These are phyloP conservation scores for Fukomys damarensis DNA, from an alignment of 2,113 vertebrate genomes.

Conservation along the genomic window DNA sequence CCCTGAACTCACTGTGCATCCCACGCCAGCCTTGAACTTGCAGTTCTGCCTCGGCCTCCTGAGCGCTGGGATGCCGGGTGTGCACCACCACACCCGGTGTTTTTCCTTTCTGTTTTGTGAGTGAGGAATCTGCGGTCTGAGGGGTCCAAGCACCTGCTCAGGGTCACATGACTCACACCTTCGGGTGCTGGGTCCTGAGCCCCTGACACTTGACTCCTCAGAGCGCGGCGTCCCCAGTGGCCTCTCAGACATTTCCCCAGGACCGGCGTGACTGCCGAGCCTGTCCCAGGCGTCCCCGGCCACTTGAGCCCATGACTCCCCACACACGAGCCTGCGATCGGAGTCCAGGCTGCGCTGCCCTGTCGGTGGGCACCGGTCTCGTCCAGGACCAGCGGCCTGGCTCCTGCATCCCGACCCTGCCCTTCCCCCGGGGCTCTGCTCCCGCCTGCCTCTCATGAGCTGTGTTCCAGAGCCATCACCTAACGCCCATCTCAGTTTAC, in stretches of 20 bases:
- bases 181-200: neutral
- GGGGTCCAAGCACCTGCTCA: neutral
- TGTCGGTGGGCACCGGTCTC: neutral
- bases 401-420: neutral
- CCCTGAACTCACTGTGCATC: too few relatives aligned
- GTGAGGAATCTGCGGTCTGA: neutral
- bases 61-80: too few relatives aligned
- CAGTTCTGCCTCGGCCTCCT: neutral
- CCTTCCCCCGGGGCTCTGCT: neutral
- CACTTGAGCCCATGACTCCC: neutral
- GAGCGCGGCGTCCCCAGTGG: neutral
- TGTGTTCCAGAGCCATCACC: neutral
- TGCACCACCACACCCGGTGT: neutral
- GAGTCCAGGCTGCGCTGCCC: too few relatives aligned
- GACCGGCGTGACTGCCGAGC: neutral
- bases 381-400: rapidly evolving
- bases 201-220: neutral
- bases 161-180: neutral
- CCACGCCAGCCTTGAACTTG: neutral
- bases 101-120: neutral
- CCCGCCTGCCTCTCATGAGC: neutral
- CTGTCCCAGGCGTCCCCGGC: neutral
- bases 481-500: neutral
- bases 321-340: neutral
- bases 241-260: neutral